Conservation (phyloP, 2,113 vertebrate genomes). For the Pelecanoides urinatrix region DNA sequence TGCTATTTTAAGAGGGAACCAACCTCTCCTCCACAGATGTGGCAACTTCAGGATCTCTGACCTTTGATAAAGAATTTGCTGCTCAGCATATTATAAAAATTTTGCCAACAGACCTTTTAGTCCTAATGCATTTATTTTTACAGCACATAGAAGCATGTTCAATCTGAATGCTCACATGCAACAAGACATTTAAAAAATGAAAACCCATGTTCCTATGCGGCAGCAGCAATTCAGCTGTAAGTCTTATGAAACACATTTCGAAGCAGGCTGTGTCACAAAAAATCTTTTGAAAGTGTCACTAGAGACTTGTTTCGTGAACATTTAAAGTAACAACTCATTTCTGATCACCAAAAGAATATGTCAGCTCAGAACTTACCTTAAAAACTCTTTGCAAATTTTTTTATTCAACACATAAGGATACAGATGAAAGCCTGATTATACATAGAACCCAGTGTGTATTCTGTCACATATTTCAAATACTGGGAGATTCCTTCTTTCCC, state of each 20-base stretch:
- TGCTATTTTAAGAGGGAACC: background rate
- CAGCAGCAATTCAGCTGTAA: background rate
- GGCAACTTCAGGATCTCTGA: background rate
- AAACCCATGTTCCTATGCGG: background rate
- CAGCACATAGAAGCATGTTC: background rate
- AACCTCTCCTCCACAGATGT: background rate
- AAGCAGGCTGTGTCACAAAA: background rate
- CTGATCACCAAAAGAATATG: background rate
- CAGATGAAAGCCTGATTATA: background rate
- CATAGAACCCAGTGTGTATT: background rate
- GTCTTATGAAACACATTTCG: background rate
- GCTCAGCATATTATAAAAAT: background rate
- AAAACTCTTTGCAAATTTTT: background rate
- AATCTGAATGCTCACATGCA: background rate
- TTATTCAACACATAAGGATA: background rate
- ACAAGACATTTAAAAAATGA: background rate
- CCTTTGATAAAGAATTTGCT: background rate
- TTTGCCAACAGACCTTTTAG: background rate
- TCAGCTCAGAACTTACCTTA: background rate
- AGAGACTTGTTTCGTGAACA: background rate
- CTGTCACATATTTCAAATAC: background rate
- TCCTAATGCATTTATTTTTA: background rate
- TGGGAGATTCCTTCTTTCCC: background rate
- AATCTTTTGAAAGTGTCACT: background rate
- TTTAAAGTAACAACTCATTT: background rate